phyloP scores from a whole-genome alignment of 2,888 invertebrate genomes.

The Athalia circularis region DNA sequence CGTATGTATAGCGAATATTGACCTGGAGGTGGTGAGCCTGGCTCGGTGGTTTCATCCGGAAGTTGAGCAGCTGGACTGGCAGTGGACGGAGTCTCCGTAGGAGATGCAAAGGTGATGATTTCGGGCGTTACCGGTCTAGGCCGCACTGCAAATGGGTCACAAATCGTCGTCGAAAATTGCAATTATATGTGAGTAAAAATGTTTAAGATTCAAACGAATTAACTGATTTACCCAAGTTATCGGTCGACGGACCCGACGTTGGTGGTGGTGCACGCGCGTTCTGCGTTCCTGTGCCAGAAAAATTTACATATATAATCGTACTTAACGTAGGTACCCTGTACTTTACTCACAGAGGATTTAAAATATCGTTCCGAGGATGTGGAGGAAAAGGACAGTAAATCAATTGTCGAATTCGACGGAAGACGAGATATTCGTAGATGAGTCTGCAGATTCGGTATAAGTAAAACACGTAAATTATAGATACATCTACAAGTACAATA shows the following conservation, averaged over 20 bases:
- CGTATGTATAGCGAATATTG: neutral
- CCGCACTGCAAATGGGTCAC: neutral
- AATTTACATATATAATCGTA: no score
- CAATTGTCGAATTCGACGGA: neutral
- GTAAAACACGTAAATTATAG: neutral
- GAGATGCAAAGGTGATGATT: neutral
- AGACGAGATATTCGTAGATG: neutral
- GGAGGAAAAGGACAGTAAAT: neutral
- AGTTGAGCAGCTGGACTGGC: neutral
- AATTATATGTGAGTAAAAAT: neutral
- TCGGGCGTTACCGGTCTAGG: neutral
- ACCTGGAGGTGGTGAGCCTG: neutral
- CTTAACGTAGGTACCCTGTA: neutral
- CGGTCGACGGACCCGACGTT: slow-evolving; percentile 11
- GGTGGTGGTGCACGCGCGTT: neutral
- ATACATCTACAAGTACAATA: neutral
- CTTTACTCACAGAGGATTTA: neutral
- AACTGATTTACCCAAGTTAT: slow-evolving; percentile 20
- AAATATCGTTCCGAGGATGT: neutral
- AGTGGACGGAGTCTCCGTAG: neutral
- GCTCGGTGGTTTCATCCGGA: neutral
- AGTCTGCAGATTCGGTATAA: no score
- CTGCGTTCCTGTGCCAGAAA: neutral
- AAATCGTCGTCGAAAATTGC: neutral
- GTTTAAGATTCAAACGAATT: neutral